These are phyloP conservation scores for Microcebus jonahi DNA, from an alignment of 2,113 vertebrate species.

Conservation along the genomic window DNA sequence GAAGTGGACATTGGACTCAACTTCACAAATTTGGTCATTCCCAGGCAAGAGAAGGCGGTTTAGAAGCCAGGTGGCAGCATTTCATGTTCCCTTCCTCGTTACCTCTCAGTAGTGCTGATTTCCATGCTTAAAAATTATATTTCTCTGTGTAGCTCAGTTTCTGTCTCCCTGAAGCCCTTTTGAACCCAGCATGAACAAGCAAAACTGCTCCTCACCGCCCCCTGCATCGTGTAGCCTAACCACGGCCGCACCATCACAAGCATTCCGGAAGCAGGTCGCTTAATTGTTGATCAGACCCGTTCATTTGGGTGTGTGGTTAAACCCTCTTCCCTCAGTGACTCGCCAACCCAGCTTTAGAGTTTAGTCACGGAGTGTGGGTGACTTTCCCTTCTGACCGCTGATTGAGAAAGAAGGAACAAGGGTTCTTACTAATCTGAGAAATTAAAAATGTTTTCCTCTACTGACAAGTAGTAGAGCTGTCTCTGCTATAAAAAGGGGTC, in stretches of 20 bases:
- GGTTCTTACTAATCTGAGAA: not conserved
- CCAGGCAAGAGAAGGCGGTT: not conserved
- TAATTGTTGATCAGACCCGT: slow-evolving; percentile 14
- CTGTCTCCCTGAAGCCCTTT: not conserved
- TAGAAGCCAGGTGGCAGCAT: not conserved
- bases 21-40: not conserved
- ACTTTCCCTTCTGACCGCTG: slow-evolving; percentile 15
- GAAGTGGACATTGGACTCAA: not conserved
- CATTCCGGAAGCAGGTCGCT: slow-evolving; percentile 32
- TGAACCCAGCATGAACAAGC: not conserved
- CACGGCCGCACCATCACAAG: not conserved
- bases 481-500: not conserved
- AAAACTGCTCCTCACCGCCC: not conserved
- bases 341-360: not conserved
- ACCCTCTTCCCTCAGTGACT: not conserved
- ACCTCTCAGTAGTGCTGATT: not conserved
- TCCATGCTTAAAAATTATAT: not conserved
- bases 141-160: not conserved
- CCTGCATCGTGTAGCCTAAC: not conserved
- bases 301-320: not conserved
- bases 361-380: not conserved
- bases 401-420: slow-evolving; percentile 1
- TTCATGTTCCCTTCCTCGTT: not conserved
- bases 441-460: not conserved
- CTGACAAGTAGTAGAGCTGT: too few species aligned